Conservation (phyloP, 1,140 invertebrate species). For the Procambarus virginalis region DNA sequence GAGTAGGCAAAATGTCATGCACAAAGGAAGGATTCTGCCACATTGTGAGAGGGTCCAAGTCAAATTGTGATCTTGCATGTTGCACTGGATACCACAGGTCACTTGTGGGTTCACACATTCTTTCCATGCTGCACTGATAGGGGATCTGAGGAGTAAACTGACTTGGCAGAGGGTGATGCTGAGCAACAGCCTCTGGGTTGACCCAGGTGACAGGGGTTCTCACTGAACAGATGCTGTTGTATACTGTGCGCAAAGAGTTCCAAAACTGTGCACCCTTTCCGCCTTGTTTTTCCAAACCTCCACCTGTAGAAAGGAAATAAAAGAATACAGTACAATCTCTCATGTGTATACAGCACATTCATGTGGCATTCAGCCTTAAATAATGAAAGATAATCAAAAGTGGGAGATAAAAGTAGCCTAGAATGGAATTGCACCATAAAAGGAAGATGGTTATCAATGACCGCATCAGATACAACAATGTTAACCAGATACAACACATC, state of each 20-base stretch:
- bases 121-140: background rate
- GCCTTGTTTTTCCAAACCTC: background rate
- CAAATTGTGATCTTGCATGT: background rate
- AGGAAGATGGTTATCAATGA: no score
- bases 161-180: background rate
- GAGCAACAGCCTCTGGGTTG: background rate
- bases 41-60: background rate
- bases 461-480: no score
- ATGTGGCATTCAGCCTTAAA: no score
- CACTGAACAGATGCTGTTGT: background rate
- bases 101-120: background rate
- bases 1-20: background rate
- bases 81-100: background rate
- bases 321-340: background rate
- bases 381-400: no score
- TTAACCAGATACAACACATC: no score
- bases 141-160: background rate
- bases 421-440: no score
- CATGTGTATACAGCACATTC: no score
- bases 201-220: background rate
- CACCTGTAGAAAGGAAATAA: background rate
- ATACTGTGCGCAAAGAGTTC: background rate
- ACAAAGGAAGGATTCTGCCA: background rate
- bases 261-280: background rate
- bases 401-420: no score